Evolutionary conservation across 2,113 vertebrate species (phyloP).

Genomic region (Gavialis gangeticus): DNA sequence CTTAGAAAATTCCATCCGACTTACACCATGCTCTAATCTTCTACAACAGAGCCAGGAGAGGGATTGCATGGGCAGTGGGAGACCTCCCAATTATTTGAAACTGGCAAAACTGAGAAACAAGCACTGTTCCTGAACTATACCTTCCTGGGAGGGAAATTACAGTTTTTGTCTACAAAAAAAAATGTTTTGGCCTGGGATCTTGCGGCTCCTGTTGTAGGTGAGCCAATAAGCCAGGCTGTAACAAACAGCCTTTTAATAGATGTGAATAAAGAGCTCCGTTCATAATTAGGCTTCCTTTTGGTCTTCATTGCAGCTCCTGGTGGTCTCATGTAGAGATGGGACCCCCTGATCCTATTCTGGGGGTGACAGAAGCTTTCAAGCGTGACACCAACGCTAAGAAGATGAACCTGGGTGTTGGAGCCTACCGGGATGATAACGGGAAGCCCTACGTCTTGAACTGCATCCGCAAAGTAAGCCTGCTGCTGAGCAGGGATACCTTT

Average conservation of each 20-base stretch:
- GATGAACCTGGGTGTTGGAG: slow-evolving; percentile 97
- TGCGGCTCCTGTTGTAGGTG: not conserved
- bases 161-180: not conserved
- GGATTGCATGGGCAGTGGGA: not conserved
- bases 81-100: not conserved
- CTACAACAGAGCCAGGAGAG: not conserved
- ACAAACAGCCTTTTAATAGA: not conserved
- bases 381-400: slow-evolving; percentile 93
- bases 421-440: slow-evolving; percentile 93
- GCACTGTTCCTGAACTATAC: no score
- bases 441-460: slow-evolving; percentile 92
- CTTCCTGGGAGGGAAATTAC: not conserved
- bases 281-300: not conserved
- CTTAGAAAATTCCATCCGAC: not conserved
- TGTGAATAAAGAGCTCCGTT: not conserved
- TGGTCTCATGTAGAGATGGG: slow-evolving; percentile 96
- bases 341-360: slow-evolving; percentile 95
- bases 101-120: not conserved
- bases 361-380: slow-evolving; percentile 94
- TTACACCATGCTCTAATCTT: not conserved
- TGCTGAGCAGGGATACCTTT: not conserved
- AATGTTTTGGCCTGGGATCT: no score
- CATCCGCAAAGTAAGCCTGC: slow-evolving; percentile 88
- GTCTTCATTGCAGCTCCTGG: slow-evolving; percentile 87
- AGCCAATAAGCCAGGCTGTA: not conserved